phyloP scores from a whole-genome alignment of 37 sponge, comb jelly and placozoan species.

The Diacarnus erythraeanus region DNA sequence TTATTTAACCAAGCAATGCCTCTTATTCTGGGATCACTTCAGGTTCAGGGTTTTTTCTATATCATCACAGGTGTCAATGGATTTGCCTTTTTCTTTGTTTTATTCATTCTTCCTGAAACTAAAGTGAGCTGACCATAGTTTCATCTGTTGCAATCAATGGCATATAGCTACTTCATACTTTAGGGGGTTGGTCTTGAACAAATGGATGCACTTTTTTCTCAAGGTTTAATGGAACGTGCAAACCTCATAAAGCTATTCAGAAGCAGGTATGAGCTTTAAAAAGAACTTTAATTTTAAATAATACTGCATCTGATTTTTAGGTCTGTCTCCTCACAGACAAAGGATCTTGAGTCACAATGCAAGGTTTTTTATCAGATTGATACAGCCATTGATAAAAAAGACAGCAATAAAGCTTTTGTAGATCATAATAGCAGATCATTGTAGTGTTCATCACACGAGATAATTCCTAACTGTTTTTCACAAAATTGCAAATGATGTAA shows the following conservation, averaged over 20 bases:
- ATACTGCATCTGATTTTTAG: too few relatives aligned
- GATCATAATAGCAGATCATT: too few relatives aligned
- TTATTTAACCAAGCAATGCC: neutral
- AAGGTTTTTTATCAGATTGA: too few relatives aligned
- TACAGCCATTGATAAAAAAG: too few relatives aligned
- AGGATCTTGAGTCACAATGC: too few relatives aligned
- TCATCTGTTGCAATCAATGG: neutral
- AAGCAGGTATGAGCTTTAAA: too few relatives aligned
- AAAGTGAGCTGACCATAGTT: neutral
- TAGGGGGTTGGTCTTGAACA: slow-evolving; percentile 15
- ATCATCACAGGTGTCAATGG: neutral
- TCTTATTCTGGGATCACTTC: neutral
- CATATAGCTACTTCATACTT: neutral
- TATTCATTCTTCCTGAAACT: slow-evolving; percentile 17
- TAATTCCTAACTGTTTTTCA: too few relatives aligned
- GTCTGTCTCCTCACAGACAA: too few relatives aligned
- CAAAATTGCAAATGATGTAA: too few relatives aligned
- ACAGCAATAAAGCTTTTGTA: too few relatives aligned
- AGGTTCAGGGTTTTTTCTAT: neutral
- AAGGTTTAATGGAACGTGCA: neutral
- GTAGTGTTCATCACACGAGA: too few relatives aligned
- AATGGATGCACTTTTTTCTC: neutral
- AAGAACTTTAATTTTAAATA: too few relatives aligned
- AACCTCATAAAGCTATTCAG: neutral
- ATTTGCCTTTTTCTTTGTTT: neutral